Conservation (phyloP, 2,888 invertebrate genomes). For the Agrotis segetum region DNA sequence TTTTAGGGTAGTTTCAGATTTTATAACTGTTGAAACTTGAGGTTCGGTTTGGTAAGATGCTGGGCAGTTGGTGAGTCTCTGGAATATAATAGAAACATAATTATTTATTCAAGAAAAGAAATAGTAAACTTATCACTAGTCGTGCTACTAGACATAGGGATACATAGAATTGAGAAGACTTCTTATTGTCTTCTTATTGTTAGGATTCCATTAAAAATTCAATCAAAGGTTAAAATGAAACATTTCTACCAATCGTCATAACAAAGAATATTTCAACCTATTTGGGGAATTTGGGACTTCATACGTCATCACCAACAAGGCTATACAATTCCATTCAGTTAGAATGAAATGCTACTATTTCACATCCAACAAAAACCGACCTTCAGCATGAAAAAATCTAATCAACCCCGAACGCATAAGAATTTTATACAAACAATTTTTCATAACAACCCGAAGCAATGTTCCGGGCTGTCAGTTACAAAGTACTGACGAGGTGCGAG, state of each 20-base stretch:
- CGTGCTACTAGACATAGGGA: too few species aligned
- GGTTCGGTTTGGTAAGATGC: neutral
- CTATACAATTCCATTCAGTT: neutral
- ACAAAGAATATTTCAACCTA: too few species aligned
- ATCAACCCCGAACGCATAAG: constrained; percentile 40
- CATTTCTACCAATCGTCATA: neutral
- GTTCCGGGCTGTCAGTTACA: constrained; percentile 67
- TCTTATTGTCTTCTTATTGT: too few species aligned
- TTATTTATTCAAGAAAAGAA: too few species aligned
- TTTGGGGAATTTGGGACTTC: neutral
- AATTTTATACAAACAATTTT: constrained; percentile 58
- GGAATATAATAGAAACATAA: too few species aligned
- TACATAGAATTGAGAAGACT: too few species aligned
- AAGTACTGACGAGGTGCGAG: constrained; percentile 73
- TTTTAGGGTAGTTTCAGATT: constrained; percentile 57
- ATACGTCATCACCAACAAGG: neutral
- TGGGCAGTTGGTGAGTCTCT: neutral
- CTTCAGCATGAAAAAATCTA: constrained; percentile 9
- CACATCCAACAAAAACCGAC: neutral
- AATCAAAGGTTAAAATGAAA: too few species aligned
- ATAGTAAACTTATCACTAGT: too few species aligned
- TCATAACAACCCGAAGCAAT: constrained; percentile 58
- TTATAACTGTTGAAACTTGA: constrained; percentile 14
- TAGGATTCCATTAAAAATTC: too few species aligned
- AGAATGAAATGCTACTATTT: neutral